phyloP scores from a whole-genome alignment of 2,113 vertebrate species.

The Gallinago undulata region DNA sequence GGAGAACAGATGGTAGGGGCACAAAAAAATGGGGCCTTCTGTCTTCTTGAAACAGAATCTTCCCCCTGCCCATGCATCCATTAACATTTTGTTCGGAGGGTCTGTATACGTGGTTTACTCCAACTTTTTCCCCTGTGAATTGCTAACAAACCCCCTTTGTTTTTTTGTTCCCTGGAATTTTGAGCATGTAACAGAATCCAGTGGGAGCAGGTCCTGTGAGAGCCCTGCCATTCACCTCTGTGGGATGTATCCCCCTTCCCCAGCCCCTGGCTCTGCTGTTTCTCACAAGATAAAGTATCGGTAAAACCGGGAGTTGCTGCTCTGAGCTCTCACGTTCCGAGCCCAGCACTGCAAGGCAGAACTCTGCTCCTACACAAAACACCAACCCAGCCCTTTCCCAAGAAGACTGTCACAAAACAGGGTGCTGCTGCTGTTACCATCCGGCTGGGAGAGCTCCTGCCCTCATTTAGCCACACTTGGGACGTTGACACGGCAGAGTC shows the following conservation, averaged over 20 bases:
- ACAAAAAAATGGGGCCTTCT: not conserved
- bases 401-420: too few relatives aligned
- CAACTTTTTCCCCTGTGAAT: not conserved
- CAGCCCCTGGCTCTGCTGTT: not conserved
- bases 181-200: constrained; percentile 31
- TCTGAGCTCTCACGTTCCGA: not conserved
- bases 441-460: too few relatives aligned
- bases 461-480: too few relatives aligned
- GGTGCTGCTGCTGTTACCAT: too few relatives aligned
- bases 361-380: not conserved
- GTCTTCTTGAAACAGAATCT: constrained; percentile 59
- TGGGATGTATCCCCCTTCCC: not conserved
- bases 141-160: constrained; percentile 43
- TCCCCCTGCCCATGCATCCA: not conserved
- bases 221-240: not conserved
- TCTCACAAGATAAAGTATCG: not conserved
- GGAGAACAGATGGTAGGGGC: not conserved
- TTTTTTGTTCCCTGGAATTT: not conserved
- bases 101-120: not conserved
- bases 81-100: not conserved
- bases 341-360: not conserved
- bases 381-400: too few relatives aligned
- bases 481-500: too few relatives aligned
- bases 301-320: not conserved
- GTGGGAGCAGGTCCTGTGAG: not conserved